Base-by-base conservation (phyloP, 2,113 vertebrate species). In the Megaceryle maxima region DNA sequence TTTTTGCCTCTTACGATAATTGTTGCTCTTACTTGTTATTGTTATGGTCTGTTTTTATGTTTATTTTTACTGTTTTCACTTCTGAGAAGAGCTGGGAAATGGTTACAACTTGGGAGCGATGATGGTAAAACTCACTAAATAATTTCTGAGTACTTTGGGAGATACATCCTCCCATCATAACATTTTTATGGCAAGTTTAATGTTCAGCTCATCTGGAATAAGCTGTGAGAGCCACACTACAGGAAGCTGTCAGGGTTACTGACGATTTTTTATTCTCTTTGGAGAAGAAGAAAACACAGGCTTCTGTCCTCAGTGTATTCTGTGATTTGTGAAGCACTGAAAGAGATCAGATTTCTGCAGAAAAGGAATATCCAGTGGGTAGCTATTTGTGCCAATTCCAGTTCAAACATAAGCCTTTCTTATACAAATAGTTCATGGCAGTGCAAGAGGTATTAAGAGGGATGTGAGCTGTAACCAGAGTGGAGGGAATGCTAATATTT, bases 181-280 rank as follows among this genome's bases (percentile, higher is more conserved):
- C 87, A 72, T 94, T 97, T 97, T 97, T 96, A 97, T 95, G 92
- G 95, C 81, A 83, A 94, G 96, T 95, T 96, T 92, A 97, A 92
- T 50, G 74, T 80, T 93, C 22, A 2, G 41, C 68, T 95, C 95
- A 90, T 96, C 89, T 90, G 88, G 94, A 97, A 95, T 74, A 91
- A 97, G 70, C 91, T 84, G 87, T 88, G 85, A 92, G 83, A 68
- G 78, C 53, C 53, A 73, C 50, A 78, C 69, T 91, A 81, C 84
- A 88, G 91, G 84, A 97, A 96, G 76, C 90, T 97, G 87, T 92
- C 90, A 96, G 94, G 57, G 76, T 95, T 96, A 94, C 90, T 94
- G 96, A 96, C 50, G 66, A 94, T 82, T 84, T 96, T 96, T 94
- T 88, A 88, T 88, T 96, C 90, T 96, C 86, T 94, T 97, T 92